These are phyloP conservation scores for Chelmon rostratus DNA, from an alignment of 2,797 vertebrate species.

Conservation along the genomic window DNA sequence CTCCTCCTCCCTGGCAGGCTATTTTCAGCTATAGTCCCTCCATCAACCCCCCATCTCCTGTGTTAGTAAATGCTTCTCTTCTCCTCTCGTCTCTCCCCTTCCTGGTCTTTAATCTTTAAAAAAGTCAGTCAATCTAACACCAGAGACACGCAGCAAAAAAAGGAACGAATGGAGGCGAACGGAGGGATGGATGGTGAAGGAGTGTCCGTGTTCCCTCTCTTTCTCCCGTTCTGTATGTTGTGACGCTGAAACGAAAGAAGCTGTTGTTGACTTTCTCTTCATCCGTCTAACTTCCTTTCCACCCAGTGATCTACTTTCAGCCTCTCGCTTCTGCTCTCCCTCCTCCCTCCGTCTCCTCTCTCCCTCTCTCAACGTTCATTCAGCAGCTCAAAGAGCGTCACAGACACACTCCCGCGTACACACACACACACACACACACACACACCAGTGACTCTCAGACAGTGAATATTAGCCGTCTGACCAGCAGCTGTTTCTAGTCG, in stretches of 20 bases:
- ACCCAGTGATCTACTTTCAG: conserved; percentile 71
- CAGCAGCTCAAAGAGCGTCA: conserved; percentile 64
- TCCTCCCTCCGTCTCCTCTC: conserved; percentile 23
- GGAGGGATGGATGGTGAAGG: neutral
- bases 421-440: conserved; percentile 19
- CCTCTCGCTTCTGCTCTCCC: conserved; percentile 23
- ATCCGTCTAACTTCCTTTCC: conserved; percentile 60
- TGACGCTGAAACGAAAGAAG: conserved; percentile 34
- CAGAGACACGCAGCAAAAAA: neutral
- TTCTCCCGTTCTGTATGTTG: neutral
- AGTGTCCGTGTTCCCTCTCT: neutral
- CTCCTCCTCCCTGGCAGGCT: conserved; percentile 68
- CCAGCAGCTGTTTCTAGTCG: conserved; percentile 54
- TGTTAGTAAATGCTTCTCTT: conserved; percentile 52
- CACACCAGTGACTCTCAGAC: conserved; percentile 54
- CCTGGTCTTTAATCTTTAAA: conserved; percentile 27
- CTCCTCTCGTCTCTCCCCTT: conserved; percentile 23
- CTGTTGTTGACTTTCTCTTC: conserved; percentile 54
- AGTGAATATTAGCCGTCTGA: conserved; percentile 64
- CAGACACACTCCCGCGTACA: conserved; percentile 23
- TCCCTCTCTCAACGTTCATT: conserved; percentile 62
- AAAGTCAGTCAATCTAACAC: neutral
- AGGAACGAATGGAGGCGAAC: conserved; percentile 1
- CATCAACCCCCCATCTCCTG: conserved; percentile 61
- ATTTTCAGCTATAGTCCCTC: conserved; percentile 65